Evolutionary conservation across 2,797 vertebrate species (phyloP).

Genomic region (Distichodus sexfasciatus): DNA sequence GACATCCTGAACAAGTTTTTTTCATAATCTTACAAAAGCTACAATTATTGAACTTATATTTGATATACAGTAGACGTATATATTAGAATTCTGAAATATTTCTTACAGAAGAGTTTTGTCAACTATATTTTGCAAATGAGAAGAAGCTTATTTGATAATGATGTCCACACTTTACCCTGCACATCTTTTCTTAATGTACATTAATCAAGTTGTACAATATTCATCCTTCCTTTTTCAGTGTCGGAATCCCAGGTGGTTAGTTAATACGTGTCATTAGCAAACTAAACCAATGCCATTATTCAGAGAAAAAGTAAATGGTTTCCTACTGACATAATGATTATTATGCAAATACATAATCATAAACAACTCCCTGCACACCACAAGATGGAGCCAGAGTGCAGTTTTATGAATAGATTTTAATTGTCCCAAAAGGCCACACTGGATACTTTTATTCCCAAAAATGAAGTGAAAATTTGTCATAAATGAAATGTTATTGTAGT

Average conservation of each 20-base stretch:
- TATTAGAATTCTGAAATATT: neutral
- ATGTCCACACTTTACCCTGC: neutral
- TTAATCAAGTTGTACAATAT: neutral
- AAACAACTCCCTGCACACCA: neutral
- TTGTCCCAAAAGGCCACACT: no score
- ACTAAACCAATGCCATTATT: neutral
- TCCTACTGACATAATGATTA: neutral
- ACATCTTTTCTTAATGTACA: slow-evolving; percentile 2
- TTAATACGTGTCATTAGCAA: neutral
- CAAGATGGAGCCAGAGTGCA: neutral
- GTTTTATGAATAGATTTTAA: neutral
- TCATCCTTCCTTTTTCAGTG: slow-evolving; percentile 3
- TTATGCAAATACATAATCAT: neutral
- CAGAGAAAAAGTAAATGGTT: neutral
- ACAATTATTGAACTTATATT: neutral
- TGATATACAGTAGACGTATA: neutral
- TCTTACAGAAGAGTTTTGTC: neutral
- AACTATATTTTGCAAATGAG: neutral
- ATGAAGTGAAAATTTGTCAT: no score
- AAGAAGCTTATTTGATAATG: neutral
- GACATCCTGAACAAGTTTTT: slow-evolving; percentile 10
- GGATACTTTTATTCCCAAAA: no score
- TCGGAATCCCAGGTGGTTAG: slow-evolving; percentile 9
- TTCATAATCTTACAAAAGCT: neutral
- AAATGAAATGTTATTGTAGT: no score